Evolutionary conservation across 2,888 invertebrate species (phyloP), one percentile per base, ranked within the genome.

Genomic region (Sicus ferrugineus): DNA sequence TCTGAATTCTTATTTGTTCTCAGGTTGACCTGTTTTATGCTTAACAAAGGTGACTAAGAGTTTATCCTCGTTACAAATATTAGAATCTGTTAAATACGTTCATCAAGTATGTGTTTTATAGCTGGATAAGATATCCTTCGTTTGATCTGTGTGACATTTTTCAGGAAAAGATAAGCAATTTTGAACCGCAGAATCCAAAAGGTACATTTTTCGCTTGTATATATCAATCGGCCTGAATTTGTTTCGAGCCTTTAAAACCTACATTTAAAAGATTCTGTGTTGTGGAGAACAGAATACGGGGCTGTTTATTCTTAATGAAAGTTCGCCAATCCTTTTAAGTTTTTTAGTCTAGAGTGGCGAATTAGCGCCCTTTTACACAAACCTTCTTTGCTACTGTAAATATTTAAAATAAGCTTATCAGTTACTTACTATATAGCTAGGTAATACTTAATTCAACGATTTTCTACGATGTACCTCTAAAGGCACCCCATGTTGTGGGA

Each of bases 151-250:
- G 30, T 56, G 16, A 67, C n/a, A 70, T 48, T 69, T 54, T 48
- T 42, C 1, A 1, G 42, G 28, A 31, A 56, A 52, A 68, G 70
- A 69, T 73, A 77, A 76, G 79, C 79, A 84, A 83, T 83, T 83
- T 83, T 81, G 81, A 84, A 83, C 83, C 83, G 83, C 83, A 79
- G 80, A 80, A 82, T 81, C 80, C 77, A 73, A 83, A 82, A 84
- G 84, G 84, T 84, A 84, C 84, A 79, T 76, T 74, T 77, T 77
- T 74, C 46, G 52, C 67, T 67, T 34, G 46, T 19, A 56, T 56
- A 64, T 31, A 52, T 64, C 34, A 30, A 23, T 34, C 34, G 9
- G 52, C 38, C 54, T 26, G 23, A 26, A 56, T 30, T 26, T 56
- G n/a, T 26, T 28, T 26, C 28, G 56, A 56, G 30, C 23, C 14